These are phyloP conservation scores for Micrastur ruficollis DNA, from an alignment of 2,797 vertebrate genomes.

Conservation along the genomic window DNA sequence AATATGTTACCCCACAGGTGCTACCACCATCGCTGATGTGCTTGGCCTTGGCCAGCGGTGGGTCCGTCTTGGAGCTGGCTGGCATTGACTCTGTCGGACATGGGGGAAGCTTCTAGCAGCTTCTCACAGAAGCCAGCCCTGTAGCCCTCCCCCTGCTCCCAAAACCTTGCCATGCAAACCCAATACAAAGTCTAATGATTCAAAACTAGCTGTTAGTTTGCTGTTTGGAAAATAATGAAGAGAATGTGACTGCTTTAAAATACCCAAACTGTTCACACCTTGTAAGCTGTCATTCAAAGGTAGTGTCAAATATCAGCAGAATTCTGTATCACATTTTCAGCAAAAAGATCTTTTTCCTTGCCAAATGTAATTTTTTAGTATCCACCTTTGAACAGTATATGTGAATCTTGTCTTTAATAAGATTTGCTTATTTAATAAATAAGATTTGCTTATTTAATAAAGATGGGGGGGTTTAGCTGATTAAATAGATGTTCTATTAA, in stretches of 20 bases:
- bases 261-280: background rate
- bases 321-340: background rate
- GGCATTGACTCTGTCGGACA: background rate
- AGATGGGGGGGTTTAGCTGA: accelerated
- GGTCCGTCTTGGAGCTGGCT: accelerated
- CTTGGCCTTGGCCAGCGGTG: background rate
- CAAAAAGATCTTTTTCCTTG: background rate
- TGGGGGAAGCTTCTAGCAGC: too few species aligned
- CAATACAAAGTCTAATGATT: background rate
- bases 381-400: background rate
- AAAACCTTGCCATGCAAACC: background rate
- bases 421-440: background rate
- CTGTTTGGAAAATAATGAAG: background rate
- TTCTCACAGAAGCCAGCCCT: too few species aligned
- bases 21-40: too few species aligned
- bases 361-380: background rate
- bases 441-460: background rate
- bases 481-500: background rate
- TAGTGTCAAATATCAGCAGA: background rate
- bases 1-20: background rate
- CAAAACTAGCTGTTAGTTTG: background rate
- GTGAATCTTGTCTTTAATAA: background rate
- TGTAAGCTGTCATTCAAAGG: background rate
- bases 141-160: background rate
- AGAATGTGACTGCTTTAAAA: background rate